A percentile compares a stretch with the other conserved stretches of the same genome.
phyloP scores from a whole-genome alignment of 37 sponge, comb jelly and placozoan genomes.

The Aphrocallistes beatrix region DNA sequence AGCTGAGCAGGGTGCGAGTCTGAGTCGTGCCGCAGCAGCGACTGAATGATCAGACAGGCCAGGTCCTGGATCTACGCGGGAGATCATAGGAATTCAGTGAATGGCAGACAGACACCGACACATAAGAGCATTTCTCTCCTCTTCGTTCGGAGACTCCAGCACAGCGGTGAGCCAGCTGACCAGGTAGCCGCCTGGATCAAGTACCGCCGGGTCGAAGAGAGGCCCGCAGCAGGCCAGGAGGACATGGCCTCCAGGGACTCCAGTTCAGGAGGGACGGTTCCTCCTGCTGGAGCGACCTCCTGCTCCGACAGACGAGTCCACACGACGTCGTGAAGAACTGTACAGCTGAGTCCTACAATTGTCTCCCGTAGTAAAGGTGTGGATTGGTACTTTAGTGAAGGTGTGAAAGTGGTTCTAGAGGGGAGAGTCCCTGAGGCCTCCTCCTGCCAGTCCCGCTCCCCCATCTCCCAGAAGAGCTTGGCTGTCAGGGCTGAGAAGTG shows the following conservation, averaged over 20 bases:
- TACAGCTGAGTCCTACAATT: slow-evolving; percentile 8
- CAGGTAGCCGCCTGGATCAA: slow-evolving; percentile 45
- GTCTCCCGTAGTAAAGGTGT: no score
- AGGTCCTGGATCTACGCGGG: slow-evolving; percentile 56
- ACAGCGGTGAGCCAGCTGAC: slow-evolving; percentile 72
- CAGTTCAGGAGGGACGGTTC: neutral
- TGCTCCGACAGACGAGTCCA: neutral
- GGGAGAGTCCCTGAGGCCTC: neutral
- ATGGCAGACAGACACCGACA: neutral
- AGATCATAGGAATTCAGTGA: neutral
- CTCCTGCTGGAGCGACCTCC: neutral
- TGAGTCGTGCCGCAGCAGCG: slow-evolving; percentile 53
- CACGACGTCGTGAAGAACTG: slow-evolving; percentile 1
- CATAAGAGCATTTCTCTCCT: slow-evolving; percentile 21
- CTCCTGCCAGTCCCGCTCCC: neutral
- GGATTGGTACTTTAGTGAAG: no score
- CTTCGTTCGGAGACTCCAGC: slow-evolving; percentile 39
- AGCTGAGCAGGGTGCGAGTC: slow-evolving; percentile 44
- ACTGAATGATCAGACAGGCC: slow-evolving; percentile 56
- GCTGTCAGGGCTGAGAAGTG: neutral
- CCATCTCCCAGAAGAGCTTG: neutral
- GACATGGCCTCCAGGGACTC: slow-evolving; percentile 63
- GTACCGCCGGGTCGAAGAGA: slow-evolving; percentile 49
- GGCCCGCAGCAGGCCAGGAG: slow-evolving; percentile 72
- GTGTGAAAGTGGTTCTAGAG: neutral